Conservation (phyloP, 2,797 vertebrate genomes). For the Lutjanus campechanus region DNA sequence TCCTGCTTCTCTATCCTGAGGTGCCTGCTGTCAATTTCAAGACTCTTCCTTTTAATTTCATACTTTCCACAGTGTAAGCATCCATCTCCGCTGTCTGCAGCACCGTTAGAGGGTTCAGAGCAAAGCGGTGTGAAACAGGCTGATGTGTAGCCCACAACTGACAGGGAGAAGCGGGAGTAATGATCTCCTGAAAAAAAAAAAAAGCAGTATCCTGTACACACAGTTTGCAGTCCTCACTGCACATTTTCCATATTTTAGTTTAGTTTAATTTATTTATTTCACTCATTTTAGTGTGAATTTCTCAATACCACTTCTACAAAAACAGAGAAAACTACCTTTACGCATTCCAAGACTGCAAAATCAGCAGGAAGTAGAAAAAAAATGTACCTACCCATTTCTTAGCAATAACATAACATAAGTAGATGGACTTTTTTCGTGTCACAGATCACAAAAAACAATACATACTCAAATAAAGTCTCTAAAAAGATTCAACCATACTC, state of each 20-base stretch:
- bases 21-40: conserved; percentile 82
- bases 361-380: too few relatives aligned
- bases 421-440: too few relatives aligned
- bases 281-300: too few relatives aligned
- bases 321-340: too few relatives aligned
- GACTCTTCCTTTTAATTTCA: conserved; percentile 81
- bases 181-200: conserved; percentile 43
- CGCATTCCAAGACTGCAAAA: too few relatives aligned
- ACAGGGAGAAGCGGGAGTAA: conserved; percentile 65
- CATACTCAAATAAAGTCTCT: too few relatives aligned
- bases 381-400: too few relatives aligned
- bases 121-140: conserved; percentile 58
- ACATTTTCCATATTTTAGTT: conserved; percentile 7
- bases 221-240: conserved; percentile 24
- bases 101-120: conserved; percentile 67
- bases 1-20: conserved; percentile 78
- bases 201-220: conserved; percentile 29
- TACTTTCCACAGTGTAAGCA: conserved; percentile 80
- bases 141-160: conserved; percentile 69
- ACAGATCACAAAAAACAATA: too few relatives aligned
- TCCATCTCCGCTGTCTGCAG: conserved; percentile 79
- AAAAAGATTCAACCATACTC: too few relatives aligned
- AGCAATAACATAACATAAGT: too few relatives aligned
- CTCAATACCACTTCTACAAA: too few relatives aligned
- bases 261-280: too few relatives aligned